Evolutionary conservation across 2,797 vertebrate genomes (phyloP).

Genomic region (Falco columbarius): DNA sequence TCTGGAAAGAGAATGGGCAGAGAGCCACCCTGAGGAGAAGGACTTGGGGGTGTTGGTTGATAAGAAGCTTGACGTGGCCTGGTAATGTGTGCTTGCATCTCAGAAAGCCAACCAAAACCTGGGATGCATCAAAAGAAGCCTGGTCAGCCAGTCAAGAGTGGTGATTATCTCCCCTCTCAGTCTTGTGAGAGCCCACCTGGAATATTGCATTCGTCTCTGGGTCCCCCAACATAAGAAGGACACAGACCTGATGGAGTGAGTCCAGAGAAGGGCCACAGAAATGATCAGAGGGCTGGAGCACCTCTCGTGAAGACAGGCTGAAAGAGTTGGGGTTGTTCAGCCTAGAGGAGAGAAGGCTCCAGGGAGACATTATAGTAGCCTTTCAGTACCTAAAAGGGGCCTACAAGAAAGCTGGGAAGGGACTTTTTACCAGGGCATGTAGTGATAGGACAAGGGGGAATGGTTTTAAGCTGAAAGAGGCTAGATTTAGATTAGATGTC

Average conservation of each 20-base stretch:
- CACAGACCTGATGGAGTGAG: accelerated
- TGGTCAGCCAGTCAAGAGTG: neutral
- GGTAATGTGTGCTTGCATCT: too few relatives aligned
- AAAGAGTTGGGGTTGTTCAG: neutral
- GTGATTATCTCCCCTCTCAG: neutral
- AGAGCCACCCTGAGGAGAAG: too few relatives aligned
- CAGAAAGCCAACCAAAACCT: too few relatives aligned
- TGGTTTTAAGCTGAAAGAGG: neutral
- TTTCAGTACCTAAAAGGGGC: neutral
- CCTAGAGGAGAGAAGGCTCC: neutral
- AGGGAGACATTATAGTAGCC: neutral
- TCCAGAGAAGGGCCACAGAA: neutral
- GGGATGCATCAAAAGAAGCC: too few relatives aligned
- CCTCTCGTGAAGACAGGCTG: neutral
- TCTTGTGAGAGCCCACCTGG: neutral
- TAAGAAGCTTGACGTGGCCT: too few relatives aligned
- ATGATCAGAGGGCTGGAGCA: neutral
- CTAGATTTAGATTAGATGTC: neutral
- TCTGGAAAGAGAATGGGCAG: too few relatives aligned
- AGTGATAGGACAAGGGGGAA: neutral
- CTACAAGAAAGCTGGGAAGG: neutral
- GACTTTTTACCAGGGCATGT: neutral
- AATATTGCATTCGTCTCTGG: neutral
- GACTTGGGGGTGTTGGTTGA: too few relatives aligned
- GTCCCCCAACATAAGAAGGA: neutral